A percentile compares a stretch with the other conserved stretches of the same genome.
These are phyloP conservation scores for Ptilorrhoa leucosticta DNA, from an alignment of 2,113 vertebrate genomes.

Conservation along the genomic window DNA sequence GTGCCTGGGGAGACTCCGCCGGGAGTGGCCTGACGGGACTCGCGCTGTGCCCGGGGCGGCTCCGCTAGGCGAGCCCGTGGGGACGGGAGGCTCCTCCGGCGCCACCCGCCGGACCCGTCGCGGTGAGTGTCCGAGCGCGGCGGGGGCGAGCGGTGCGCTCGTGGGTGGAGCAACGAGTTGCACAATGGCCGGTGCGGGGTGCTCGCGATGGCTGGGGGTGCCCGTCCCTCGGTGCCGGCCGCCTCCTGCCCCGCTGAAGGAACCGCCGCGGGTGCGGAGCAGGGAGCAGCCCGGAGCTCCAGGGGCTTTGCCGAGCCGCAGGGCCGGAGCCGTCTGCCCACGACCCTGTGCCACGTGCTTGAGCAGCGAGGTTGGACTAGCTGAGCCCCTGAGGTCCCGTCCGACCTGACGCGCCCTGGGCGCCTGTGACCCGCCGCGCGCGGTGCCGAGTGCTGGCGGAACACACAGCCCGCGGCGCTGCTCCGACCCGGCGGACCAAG, in stretches of 20 bases:
- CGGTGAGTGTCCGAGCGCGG: neutral
- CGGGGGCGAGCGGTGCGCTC: neutral
- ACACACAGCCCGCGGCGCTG: too few species aligned
- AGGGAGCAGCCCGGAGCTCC: neutral
- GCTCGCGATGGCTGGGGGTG: neutral
- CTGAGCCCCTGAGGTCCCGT: rapidly evolving
- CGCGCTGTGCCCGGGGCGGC: neutral
- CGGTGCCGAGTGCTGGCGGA: rapidly evolving
- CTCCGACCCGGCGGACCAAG: rapidly evolving
- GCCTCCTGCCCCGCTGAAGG: neutral
- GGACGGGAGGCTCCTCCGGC: neutral
- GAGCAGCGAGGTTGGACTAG: rapidly evolving
- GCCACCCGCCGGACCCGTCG: neutral
- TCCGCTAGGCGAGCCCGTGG: too few species aligned
- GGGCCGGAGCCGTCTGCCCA: too few species aligned
- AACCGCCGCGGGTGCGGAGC: neutral
- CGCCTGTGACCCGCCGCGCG: rapidly evolving
- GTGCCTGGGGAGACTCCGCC: too few species aligned
- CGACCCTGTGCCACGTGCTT: rapidly evolving
- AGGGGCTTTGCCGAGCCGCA: too few species aligned
- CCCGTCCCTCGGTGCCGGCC: too few species aligned
- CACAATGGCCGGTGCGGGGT: neutral
- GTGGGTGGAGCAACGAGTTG: neutral
- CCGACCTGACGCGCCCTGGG: rapidly evolving
- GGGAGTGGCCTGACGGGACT: too few species aligned